Percentiles rank a stretch among this genome's conserved stretches.
These are phyloP conservation scores for Sus scrofa DNA, from an alignment of 2,113 vertebrate genomes.

Conservation along the genomic window T2T-Sscrofa CM000812.6:85924501-85925000, in stretches of 20 bases:
- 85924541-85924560: too few species aligned
- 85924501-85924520: too few species aligned
- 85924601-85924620: too few species aligned
- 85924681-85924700: background rate
- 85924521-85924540: too few species aligned
- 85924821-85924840: constrained; percentile 39
- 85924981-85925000: background rate
- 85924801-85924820: constrained; percentile 20
- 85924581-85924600: too few species aligned
- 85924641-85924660: too few species aligned
- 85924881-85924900: constrained; percentile 33
- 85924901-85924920: constrained; percentile 24
- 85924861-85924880: background rate
- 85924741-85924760: background rate
- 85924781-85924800: background rate
- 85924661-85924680: background rate
- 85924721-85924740: background rate
- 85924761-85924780: background rate
- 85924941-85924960: background rate
- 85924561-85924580: too few species aligned
- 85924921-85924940: constrained; percentile 44
- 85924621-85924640: too few species aligned
- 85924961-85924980: background rate
- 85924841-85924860: constrained; percentile 32
- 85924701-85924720: background rate